These are phyloP conservation scores for Pachyuromys duprasi DNA, from an alignment of 2,797 vertebrate species.

Conservation along the genomic window DNA sequence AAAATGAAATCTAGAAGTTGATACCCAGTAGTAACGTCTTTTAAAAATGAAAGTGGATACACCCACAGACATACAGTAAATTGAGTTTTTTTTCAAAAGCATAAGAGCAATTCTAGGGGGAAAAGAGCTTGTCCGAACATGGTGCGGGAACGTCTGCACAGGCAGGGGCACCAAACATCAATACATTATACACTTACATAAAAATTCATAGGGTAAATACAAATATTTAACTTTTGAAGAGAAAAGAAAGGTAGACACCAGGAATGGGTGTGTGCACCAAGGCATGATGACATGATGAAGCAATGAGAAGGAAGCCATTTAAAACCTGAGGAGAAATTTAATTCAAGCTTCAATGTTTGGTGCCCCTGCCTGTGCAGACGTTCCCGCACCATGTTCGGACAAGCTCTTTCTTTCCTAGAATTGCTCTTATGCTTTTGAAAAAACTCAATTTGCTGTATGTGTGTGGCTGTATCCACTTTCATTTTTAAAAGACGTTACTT, in stretches of 20 bases:
- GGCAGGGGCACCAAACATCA: slow-evolving; percentile 11
- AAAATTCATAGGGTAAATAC: too few species aligned
- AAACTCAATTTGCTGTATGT: background rate
- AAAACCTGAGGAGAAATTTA: too few species aligned
- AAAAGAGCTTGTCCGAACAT: background rate
- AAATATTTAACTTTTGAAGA: too few species aligned
- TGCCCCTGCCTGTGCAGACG: background rate
- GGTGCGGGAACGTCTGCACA: background rate
- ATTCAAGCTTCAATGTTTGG: background rate
- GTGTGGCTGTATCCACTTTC: background rate
- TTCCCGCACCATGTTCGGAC: background rate
- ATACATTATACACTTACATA: too few species aligned
- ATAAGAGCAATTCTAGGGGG: background rate
- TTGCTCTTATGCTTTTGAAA: background rate
- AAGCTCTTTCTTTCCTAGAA: background rate
- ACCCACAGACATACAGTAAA: background rate
- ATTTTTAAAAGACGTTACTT: slow-evolving; percentile 44
- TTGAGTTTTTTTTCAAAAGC: background rate
- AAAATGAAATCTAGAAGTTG: slow-evolving; percentile 20
- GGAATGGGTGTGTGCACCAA: too few species aligned
- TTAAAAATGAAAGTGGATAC: slow-evolving; percentile 4
- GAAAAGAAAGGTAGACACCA: too few species aligned
- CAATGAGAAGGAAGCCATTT: too few species aligned
- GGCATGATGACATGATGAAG: too few species aligned
- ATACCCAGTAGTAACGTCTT: slow-evolving; percentile 40